phyloP scores from a whole-genome alignment of 2,113 vertebrate genomes.

The Mesoclemmys tuberculata region DNA sequence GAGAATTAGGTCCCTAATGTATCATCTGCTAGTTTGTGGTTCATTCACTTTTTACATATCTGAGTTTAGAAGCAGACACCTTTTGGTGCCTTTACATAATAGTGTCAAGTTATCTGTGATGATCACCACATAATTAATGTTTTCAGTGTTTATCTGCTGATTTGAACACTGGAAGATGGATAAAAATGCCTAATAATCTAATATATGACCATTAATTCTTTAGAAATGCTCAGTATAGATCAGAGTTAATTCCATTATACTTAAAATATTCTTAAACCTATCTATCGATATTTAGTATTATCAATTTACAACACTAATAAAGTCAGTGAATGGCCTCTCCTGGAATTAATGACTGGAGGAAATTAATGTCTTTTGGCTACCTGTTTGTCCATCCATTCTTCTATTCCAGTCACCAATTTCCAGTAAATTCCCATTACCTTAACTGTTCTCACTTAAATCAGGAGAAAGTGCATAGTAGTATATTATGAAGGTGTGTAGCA shows the following conservation, averaged over 20 bases:
- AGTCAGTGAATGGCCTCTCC: neutral
- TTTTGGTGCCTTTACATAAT: constrained; percentile 45
- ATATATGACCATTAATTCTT: neutral
- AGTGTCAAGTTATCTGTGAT: neutral
- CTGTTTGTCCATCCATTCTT: neutral
- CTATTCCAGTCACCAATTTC: neutral
- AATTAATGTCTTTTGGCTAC: neutral
- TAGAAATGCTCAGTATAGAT: neutral
- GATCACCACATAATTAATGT: constrained; percentile 40
- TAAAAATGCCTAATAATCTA: neutral
- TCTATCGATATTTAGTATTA: neutral
- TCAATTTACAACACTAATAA: neutral
- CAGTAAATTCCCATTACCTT: neutral
- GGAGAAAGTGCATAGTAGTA: neutral
- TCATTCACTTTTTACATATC: constrained; percentile 59
- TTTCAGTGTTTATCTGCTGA: constrained; percentile 19
- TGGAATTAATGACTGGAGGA: neutral
- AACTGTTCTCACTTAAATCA: neutral
- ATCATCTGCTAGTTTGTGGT: constrained; percentile 37
- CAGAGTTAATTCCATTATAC: neutral
- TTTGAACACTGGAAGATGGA: constrained; percentile 3
- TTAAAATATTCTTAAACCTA: neutral
- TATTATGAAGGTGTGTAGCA: neutral
- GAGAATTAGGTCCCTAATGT: constrained; percentile 51
- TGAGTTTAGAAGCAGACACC: neutral